A percentile compares a stretch with the other conserved stretches of the same genome.
phyloP scores from a whole-genome alignment of 2,797 vertebrate species.

The Microctenopoma stevenorrisi region DNA sequence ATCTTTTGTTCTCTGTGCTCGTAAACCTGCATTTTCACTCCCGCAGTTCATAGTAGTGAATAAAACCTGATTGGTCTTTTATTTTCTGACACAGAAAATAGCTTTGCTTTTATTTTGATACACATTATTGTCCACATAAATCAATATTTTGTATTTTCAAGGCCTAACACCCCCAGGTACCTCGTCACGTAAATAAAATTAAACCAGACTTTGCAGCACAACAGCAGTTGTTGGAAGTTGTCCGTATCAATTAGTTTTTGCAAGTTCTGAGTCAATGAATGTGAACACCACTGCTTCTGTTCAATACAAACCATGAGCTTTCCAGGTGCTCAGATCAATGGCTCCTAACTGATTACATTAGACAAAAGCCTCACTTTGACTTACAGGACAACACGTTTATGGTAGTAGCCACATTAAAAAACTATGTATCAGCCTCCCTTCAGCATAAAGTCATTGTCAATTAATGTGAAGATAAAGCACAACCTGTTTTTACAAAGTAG shows the following conservation, averaged over 20 bases:
- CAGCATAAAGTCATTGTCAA: constrained; percentile 1
- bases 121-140: constrained; percentile 27
- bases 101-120: constrained; percentile 33
- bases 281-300: constrained; percentile 23
- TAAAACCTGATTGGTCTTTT: constrained; percentile 27
- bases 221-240: constrained; percentile 29
- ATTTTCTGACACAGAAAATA: constrained; percentile 19
- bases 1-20: constrained; percentile 1
- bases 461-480: constrained; percentile 30
- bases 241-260: constrained; percentile 45
- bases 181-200: constrained; percentile 38
- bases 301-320: constrained; percentile 43
- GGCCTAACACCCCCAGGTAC: constrained; percentile 11
- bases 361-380: constrained; percentile 35
- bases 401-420: constrained; percentile 32
- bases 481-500: constrained; percentile 45
- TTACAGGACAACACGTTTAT: constrained; percentile 28
- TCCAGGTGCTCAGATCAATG: constrained; percentile 50
- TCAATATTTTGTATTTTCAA: constrained; percentile 25
- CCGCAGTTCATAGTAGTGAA: constrained; percentile 9
- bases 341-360: constrained; percentile 42
- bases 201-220: constrained; percentile 22
- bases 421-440: constrained; percentile 17
- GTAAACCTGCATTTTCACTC: constrained; percentile 7
- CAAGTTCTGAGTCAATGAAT: constrained; percentile 44